Evolutionary conservation across 2,888 invertebrate genomes (phyloP), one percentile per base, ranked within the genome.

Genomic region (Eurytoma adleriae): DNA sequence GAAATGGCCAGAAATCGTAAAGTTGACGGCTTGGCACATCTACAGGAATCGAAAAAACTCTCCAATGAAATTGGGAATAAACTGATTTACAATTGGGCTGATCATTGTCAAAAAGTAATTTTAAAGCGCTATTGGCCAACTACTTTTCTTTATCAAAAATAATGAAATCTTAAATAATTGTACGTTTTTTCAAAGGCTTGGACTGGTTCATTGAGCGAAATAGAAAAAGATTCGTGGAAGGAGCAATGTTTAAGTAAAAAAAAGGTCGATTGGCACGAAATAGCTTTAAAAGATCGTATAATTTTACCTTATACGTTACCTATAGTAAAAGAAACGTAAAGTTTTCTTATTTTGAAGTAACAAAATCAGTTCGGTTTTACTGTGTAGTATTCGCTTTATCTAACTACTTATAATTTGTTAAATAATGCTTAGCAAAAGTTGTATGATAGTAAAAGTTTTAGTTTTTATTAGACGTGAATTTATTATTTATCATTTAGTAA

Each of bases 71-170:
- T 88, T 75, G 88, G 90, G 0, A 91, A 93, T 83, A 86, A 87
- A 27, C 86, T 92, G 70, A 89, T 93, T 67, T 84, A 90, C 27
- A 86, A 90, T 30, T 93, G 93, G 93, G 91, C 91, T 7, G 88
- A 91, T 76, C 93, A 93, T 84, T 93, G 92, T 13, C 90, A 91
- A 83, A 91, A 91, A 87, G 94, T 93, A 85, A 7, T 16, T 66
- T 2, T 13, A 40, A 40, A 59, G 1, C 14, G 20, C 0, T 24
- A 50, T 67, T 27, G 62, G 3, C 16, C 14, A 30, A 30, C 24
- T 71, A 24, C 7, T 7, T 66, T 62, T 61, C 24, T 13, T 18
- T 18, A 5, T 59, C 7, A 16, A 3, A 3, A 52, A 52, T 16
- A 52, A 52, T 52, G 52, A 16, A 52, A 13, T 52, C 1, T 12